A percentile compares a stretch with the other conserved stretches of the same genome.
Evolutionary conservation across 1,140 invertebrate genomes (phyloP).

Genomic region (Leptopilina clavipes): DNA sequence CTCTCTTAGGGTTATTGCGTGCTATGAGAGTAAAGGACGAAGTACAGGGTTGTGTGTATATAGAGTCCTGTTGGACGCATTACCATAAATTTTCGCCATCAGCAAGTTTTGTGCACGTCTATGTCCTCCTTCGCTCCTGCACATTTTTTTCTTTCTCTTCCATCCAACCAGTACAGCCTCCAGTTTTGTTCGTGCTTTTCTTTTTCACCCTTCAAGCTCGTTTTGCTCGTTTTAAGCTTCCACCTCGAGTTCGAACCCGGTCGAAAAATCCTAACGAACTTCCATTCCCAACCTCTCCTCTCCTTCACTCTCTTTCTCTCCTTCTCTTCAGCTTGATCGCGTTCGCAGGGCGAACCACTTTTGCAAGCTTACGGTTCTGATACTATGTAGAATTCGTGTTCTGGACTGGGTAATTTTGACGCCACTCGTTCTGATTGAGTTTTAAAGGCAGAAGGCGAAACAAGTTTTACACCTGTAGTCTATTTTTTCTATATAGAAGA

Average conservation of each 20-base stretch:
- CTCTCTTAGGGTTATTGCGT: conserved; percentile 30
- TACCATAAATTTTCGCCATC: conserved; percentile 28
- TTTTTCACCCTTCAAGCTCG: conserved; percentile 18
- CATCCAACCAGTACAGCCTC: neutral
- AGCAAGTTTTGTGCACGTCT: conserved; percentile 16
- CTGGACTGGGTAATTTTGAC: conserved; percentile 19
- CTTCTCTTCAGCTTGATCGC: conserved; percentile 1
- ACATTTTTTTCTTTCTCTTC: conserved; percentile 25
- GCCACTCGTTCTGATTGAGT: conserved; percentile 31
- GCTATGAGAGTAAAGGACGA: conserved; percentile 17
- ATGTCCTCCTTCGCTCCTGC: neutral
- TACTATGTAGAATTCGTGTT: conserved; percentile 10
- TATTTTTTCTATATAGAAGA: neutral
- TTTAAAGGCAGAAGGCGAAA: conserved; percentile 19
- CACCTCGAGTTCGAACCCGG: conserved; percentile 24
- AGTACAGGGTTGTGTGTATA: too few species aligned
- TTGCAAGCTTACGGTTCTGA: conserved; percentile 18
- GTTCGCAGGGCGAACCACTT: conserved; percentile 27
- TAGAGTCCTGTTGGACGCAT: conserved; percentile 14
- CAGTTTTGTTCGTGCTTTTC: conserved; percentile 25
- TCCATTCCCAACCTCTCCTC: neutral
- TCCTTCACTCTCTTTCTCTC: neutral
- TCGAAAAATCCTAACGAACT: conserved; percentile 34
- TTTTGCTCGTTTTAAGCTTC: conserved; percentile 30
- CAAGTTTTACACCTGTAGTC: conserved; percentile 20